phyloP scores from a whole-genome alignment of 2,113 vertebrate genomes.

The Bubo blakistoni region DNA sequence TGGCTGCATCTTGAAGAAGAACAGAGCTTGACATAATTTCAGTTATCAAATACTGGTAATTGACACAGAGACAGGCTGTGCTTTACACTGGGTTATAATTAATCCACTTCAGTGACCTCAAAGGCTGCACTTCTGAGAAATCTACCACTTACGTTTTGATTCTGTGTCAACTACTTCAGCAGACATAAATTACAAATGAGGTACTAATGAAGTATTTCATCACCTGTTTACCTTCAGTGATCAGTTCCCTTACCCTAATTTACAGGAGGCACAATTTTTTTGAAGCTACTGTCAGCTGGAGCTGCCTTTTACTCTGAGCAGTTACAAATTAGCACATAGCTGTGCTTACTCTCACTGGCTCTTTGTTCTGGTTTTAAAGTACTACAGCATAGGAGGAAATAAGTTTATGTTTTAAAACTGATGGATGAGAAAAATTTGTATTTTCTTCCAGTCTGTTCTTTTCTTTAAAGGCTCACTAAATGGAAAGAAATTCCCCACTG shows the following conservation, averaged over 20 bases:
- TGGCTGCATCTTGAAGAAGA: conserved; percentile 75
- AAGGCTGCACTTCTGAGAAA: conserved; percentile 73
- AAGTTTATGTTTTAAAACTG: background rate
- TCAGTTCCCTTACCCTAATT: conserved; percentile 64
- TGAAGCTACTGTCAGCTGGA: conserved; percentile 65
- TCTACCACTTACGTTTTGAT: conserved; percentile 65
- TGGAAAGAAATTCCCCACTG: background rate
- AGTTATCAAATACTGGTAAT: conserved; percentile 74
- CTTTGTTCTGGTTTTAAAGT: conserved; percentile 39
- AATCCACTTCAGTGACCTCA: conserved; percentile 75
- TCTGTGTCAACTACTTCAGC: conserved; percentile 73
- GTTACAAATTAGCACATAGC: conserved; percentile 68
- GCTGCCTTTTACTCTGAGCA: conserved; percentile 55
- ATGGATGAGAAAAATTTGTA: background rate
- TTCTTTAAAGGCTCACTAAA: background rate
- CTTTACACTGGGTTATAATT: conserved; percentile 74
- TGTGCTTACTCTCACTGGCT: conserved; percentile 1
- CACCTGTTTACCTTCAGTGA: conserved; percentile 73
- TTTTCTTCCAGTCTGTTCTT: background rate
- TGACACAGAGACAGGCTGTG: conserved; percentile 73
- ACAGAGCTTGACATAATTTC: conserved; percentile 75
- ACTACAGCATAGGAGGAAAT: background rate
- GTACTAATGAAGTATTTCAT: conserved; percentile 75
- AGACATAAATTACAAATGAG: conserved; percentile 75
- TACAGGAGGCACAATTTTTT: conserved; percentile 62